Conservation (phyloP, 2,888 invertebrate species). For the Aethes cnicana region DNA sequence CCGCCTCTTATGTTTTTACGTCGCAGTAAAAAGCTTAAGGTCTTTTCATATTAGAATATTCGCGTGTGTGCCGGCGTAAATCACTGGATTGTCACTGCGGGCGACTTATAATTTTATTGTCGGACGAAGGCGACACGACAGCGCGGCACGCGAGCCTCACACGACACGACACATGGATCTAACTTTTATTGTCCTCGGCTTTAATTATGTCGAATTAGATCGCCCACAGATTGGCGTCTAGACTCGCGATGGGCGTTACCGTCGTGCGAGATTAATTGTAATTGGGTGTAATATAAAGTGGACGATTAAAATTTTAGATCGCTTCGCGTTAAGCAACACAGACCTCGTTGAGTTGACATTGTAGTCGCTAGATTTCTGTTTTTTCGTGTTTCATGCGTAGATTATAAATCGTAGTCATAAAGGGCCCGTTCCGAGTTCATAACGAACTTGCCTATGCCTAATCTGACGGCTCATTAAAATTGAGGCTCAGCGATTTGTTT, state of each 20-base stretch:
- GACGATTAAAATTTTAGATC: constrained; percentile 69
- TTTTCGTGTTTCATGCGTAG: constrained; percentile 32
- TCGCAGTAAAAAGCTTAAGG: constrained; percentile 64
- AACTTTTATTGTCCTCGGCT: constrained; percentile 70
- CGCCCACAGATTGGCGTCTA: constrained; percentile 71
- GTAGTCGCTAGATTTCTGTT: constrained; percentile 14
- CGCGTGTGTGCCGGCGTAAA: constrained; percentile 79
- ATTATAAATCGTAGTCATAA: constrained; percentile 34
- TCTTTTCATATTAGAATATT: constrained; percentile 75
- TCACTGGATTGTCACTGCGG: constrained; percentile 82
- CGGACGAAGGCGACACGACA: constrained; percentile 76
- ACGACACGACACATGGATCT: constrained; percentile 62
- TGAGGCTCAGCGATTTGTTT: constrained; percentile 21
- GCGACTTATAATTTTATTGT: constrained; percentile 82
- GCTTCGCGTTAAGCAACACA: constrained; percentile 37
- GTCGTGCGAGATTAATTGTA: constrained; percentile 77
- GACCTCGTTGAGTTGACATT: constrained; percentile 31
- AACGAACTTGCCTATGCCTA: constrained; percentile 25
- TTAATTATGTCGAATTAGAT: constrained; percentile 74
- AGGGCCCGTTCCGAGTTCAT: constrained; percentile 31
- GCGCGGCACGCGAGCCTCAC: constrained; percentile 50
- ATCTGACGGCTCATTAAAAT: constrained; percentile 26
- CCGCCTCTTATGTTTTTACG: constrained; percentile 67
- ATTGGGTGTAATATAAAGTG: constrained; percentile 64
- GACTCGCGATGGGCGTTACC: constrained; percentile 62